Base-by-base conservation (phyloP, 1,140 invertebrate genomes). In the Hylyphantes graminicola region DNA sequence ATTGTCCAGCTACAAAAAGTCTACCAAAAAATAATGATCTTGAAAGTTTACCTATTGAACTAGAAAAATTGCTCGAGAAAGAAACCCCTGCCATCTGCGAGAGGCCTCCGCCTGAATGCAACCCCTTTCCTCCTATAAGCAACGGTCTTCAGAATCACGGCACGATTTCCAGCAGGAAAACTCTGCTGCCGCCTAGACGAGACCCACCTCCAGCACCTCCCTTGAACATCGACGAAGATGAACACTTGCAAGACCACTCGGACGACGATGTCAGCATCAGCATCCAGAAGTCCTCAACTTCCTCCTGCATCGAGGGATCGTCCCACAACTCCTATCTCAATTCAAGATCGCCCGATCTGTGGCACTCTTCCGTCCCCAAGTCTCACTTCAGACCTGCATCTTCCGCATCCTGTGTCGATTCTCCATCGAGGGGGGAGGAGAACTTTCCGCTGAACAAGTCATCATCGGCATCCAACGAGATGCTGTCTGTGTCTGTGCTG, bases 321-420 rank as follows among this genome's bases (percentile, higher is more conserved):
- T 63, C 68, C 17, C 80, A 73, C 7, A 75, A 75, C 19, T 83
- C 80, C 17, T 83, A 48, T n/a, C 48, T 83, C 19, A 61, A 59
- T 35, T 83, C 80, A n/a, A 48, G 72, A 50, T 64, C 80, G 19
- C 70, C 80, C 48, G 80, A 83, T 48, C 35, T 83, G 59, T 83
- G 80, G 80, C 57, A 83, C 75, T 74, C 84, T 65, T 21, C 76
- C 50, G 67, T 79, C 21, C 67, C 75, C 50, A 79, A 85, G 21
- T 64, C 88, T 61, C 86, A 88, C 19, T 87, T 87, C 57, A 80
- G 89, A n/a, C 88, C 89, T 19, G 87, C 87, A 53, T 89, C 88
- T 19, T 88, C 87, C 13, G 88, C 88, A 6, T 89, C 88, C 7
- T 87, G 87, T 65, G 87, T 87, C 5, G 88, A 88, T 53, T 87